Percentiles rank a stretch among this genome's conserved stretches.
These are phyloP conservation scores for Percopsis transmontana DNA, from an alignment of 2,113 vertebrate genomes.

Conservation along the genomic window DNA sequence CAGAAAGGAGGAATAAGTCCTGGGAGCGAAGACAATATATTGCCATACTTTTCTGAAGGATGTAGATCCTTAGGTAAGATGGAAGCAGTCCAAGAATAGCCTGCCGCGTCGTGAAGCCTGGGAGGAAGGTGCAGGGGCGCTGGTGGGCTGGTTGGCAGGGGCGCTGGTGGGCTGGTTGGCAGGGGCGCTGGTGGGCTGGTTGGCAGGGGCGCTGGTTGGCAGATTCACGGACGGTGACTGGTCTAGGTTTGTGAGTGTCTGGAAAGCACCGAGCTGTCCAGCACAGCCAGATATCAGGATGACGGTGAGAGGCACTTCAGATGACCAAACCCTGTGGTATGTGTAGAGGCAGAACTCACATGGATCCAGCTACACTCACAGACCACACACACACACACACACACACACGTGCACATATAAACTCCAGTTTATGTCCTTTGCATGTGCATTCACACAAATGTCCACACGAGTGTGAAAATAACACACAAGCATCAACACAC, in stretches of 20 bases:
- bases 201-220: constrained; percentile 33
- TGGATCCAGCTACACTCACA: background rate
- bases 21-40: no score
- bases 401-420: constrained; percentile 6
- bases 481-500: constrained; percentile 13
- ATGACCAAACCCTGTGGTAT: constrained; percentile 61
- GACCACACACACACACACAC: background rate
- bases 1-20: no score
- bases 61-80: no score
- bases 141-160: background rate
- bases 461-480: constrained; percentile 11
- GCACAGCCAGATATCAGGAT: constrained; percentile 29
- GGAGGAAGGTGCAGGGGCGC: background rate
- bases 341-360: constrained; percentile 50
- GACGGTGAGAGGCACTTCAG: constrained; percentile 46
- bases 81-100: no score
- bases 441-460: background rate
- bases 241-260: constrained; percentile 23
- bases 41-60: no score
- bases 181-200: background rate
- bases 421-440: background rate
- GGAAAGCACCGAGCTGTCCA: constrained; percentile 60
- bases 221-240: constrained; percentile 37
- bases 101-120: no score
- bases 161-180: background rate